Conservation (phyloP, 2,888 invertebrate genomes). For the Bellardia pandia region DNA sequence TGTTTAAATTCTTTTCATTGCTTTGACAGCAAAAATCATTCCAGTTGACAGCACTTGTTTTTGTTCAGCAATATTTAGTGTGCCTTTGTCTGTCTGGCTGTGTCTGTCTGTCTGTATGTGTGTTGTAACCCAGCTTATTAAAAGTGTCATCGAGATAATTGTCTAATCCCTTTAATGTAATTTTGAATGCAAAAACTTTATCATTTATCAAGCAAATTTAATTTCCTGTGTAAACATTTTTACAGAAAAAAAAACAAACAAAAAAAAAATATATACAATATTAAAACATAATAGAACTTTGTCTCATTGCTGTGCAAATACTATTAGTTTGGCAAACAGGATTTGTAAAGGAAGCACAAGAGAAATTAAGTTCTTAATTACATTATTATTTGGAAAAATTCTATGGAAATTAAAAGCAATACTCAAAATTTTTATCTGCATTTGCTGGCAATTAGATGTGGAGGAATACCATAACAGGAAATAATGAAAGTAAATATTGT, state of each 20-base stretch:
- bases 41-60: neutral
- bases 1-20: slow-evolving; percentile 4
- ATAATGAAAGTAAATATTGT: neutral
- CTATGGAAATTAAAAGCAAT: slow-evolving; percentile 1
- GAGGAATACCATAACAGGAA: neutral
- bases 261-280: neutral
- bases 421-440: slow-evolving; percentile 17
- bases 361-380: slow-evolving; percentile 31
- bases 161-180: slow-evolving; percentile 50
- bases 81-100: neutral
- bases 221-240: slow-evolving; percentile 56
- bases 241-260: neutral
- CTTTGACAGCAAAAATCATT: slow-evolving; percentile 20
- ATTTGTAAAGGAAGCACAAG: neutral
- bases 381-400: slow-evolving; percentile 4
- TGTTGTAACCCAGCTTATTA: slow-evolving; percentile 14
- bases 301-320: slow-evolving; percentile 11
- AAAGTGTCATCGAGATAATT: slow-evolving; percentile 52
- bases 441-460: slow-evolving; percentile 32
- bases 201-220: slow-evolving; percentile 53
- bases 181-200: slow-evolving; percentile 58
- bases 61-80: neutral
- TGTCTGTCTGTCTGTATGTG: neutral
- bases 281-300: neutral
- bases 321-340: neutral